Evolutionary conservation across 2,797 vertebrate species (phyloP), one percentile per base, ranked within the genome.

Genomic region (Triplophysa yarkandensis): DNA sequence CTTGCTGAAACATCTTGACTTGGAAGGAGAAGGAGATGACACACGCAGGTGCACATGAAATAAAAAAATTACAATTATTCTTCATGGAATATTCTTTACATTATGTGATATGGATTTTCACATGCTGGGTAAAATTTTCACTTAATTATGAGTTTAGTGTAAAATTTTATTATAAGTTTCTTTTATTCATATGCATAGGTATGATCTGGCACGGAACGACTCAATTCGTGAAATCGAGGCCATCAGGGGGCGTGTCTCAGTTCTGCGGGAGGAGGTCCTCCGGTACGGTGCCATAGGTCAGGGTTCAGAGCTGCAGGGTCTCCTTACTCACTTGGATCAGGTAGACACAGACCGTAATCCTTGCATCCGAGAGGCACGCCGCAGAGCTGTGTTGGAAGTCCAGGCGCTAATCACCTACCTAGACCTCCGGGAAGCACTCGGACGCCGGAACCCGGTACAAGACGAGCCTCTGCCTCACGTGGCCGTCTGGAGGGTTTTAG

Each of bases 181-280:
- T 5, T 19, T 11, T 34, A 25, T 58, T 72, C 30, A 36, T 5
- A 7, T 11, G 5, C 48, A 11, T 76, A 93, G 92, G 77, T 99
- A 98, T 17, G 97, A 98, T 85, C 81, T 99, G 90, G 93, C 93
- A 0, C 94, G 95, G 82, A 96, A 99, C 74, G 92, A 95, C 70
- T 98, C 96, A 66, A 99, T 99, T 82, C 87, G 95, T 10, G 94
- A 96, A 87, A 99, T 98, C 27, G 97, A 99, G 83, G 92, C 89
- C 0, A 92, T 96, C 67, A 93, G 96, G 17, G 88, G 88, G 58
- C 95, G 94, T 41, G 92, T 94, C 74, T 89, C 89, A 46, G 94
- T 95, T 77, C 85, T 98, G 62, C 89, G 91, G 30, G 88, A 88
- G 25, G 93, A 94, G 19, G 86, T 98, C 68, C 86, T 97, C 62